phyloP scores from a whole-genome alignment of 92 coral and sea anemone species.

The Meandrina meandrites region DNA sequence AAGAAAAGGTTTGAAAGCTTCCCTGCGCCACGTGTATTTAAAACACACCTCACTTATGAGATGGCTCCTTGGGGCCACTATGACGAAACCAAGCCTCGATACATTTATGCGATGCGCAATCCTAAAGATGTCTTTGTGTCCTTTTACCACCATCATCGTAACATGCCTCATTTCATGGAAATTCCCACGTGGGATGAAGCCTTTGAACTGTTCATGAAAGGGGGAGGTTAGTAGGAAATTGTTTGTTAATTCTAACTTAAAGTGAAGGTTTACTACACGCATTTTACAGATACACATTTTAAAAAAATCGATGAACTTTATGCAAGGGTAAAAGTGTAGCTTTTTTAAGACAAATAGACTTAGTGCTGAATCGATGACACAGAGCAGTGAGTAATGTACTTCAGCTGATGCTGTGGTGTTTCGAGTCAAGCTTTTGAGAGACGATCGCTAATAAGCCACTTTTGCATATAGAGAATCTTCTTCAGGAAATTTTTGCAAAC shows the following conservation, averaged over 20 bases:
- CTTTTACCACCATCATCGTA: conserved; percentile 19
- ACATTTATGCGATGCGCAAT: conserved; percentile 34
- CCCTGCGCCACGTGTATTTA: conserved; percentile 40
- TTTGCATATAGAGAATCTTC: no score
- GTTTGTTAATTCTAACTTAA: no score
- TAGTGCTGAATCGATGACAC: no score
- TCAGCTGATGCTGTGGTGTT: no score
- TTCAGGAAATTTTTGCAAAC: no score
- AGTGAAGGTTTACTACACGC: not conserved
- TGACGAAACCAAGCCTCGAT: conserved; percentile 2
- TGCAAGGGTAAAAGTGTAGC: no score
- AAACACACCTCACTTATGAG: conserved; percentile 31
- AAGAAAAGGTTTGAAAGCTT: conserved; percentile 11
- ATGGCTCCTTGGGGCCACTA: conserved; percentile 21
- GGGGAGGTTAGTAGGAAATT: conserved; percentile 19
- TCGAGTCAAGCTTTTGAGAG: no score
- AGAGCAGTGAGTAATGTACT: no score
- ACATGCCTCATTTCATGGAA: conserved; percentile 20
- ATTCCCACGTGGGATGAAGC: conserved; percentile 45
- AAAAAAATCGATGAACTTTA: not conserved
- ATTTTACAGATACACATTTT: no score
- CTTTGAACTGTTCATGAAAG: conserved; percentile 38
- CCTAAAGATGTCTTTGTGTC: conserved; percentile 50
- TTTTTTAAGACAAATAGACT: no score
- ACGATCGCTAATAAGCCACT: no score